Conservation (phyloP, 2,113 vertebrate genomes). For the Rhinopomastus cyanomelas region DNA sequence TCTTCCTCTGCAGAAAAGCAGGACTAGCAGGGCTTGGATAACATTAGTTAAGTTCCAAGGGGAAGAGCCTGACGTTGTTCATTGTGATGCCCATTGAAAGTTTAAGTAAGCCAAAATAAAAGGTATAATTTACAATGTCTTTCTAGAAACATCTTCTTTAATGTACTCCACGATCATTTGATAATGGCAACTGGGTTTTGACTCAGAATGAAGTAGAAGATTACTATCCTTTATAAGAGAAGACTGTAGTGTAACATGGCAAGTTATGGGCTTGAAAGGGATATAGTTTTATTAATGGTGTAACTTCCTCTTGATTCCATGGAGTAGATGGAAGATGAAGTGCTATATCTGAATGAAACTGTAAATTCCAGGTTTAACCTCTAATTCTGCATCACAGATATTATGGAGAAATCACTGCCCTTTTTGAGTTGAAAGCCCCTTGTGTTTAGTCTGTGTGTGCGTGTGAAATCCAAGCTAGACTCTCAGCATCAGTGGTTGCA, state of each 20-base stretch:
- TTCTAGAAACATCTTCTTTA: not conserved
- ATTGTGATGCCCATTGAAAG: not conserved
- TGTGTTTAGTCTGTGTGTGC: not conserved
- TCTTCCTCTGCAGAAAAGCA: not conserved
- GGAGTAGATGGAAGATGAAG: not conserved
- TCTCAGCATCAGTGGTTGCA: not conserved
- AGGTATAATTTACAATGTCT: not conserved
- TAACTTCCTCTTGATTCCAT: not conserved
- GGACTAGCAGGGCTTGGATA: not conserved
- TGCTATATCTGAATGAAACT: not conserved
- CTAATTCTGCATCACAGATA: not conserved
- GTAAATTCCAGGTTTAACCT: not conserved
- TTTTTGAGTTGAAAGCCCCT: not conserved
- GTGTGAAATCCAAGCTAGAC: not conserved
- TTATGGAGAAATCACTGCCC: not conserved
- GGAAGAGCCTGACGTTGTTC: not conserved
- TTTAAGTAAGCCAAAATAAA: conserved; percentile 2
- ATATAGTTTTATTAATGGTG: not conserved
- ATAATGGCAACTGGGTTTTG: not conserved
- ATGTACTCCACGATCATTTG: not conserved
- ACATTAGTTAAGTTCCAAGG: not conserved
- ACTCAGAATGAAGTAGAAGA: not conserved
- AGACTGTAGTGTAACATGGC: not conserved
- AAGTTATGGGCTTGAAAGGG: not conserved
- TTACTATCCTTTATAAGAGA: not conserved